Evolutionary conservation across 2,113 vertebrate genomes (phyloP), one percentile per base, ranked within the genome.

Genomic region (Scomber japonicus): DNA sequence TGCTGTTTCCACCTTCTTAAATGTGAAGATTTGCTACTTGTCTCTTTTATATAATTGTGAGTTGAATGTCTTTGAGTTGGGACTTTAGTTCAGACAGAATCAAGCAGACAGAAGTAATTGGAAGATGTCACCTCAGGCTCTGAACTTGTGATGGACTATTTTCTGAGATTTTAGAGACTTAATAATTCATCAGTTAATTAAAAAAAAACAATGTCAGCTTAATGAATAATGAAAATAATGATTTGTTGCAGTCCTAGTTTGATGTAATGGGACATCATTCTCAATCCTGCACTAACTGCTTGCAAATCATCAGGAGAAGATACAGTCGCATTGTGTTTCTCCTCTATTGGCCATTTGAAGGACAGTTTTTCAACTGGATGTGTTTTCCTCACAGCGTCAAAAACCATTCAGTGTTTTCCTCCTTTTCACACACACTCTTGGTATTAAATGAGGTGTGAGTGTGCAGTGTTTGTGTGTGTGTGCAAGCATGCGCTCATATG

Each of bases 381-480:
- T 55, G 31, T 75, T 82, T 70, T 75, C 53, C 80, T 60, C 11
- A 11, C 57, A 63, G 30, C 63, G 9, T 5, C 14, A 48, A 17
- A 17, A 27, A 63, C 66, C n/a, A 35, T 60, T 85, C 62, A 15
- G 46, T 5, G 55, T 64, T 80, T 75, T 30, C 51, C 60, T 48
- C 75, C 68, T 15, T 74, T 81, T 62, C 80, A 76, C 50, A 76
- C 50, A 51, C 67, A 16, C n/a, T 76, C 72, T 21, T 1, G 48
- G 62, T 82, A 31, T 86, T 44, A 73, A 78, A 68, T 31, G 71
- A 90, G 81, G 90, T 78, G 84, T 71, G 82, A 70, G 56, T 14
- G 9, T 65, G 19, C 3, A 59, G 81, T 56, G 67, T 56, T 81
- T 64, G 80, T 75, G 75, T 54, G 49, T 69, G 78, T 35, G 53